phyloP scores from a whole-genome alignment of 2,797 vertebrate genomes.

The Pangasius krempfi region DNA sequence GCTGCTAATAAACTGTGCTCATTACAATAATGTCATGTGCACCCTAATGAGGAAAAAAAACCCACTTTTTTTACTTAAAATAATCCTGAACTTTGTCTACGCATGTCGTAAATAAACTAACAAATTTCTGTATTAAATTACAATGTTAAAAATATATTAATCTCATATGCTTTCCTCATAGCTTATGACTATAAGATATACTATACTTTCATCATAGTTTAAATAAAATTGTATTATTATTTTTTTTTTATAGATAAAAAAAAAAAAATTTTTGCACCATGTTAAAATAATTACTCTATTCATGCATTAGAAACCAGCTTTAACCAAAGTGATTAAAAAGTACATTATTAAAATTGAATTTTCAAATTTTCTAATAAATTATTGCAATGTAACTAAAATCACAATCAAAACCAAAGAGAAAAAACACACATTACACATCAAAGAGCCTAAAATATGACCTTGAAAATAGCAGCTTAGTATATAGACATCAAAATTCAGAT shows the following conservation, averaged over 20 bases:
- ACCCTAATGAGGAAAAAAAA: neutral
- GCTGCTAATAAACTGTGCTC: neutral
- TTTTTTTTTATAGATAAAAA: too few species aligned
- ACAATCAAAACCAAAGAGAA: neutral
- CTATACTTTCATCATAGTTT: neutral
- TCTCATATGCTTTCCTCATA: neutral
- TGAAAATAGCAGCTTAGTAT: conserved; percentile 31
- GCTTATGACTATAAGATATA: neutral
- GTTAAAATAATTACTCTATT: neutral
- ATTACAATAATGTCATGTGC: neutral
- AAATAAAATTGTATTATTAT: neutral
- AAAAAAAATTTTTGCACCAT: neutral
- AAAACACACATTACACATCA: neutral
- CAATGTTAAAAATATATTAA: neutral
- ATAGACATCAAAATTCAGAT: conserved; percentile 33
- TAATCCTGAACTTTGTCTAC: neutral
- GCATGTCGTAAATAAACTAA: neutral
- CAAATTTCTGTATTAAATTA: neutral
- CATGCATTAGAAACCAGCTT: neutral
- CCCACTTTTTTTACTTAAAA: neutral
- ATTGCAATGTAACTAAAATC: neutral
- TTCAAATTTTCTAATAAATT: neutral
- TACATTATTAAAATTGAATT: neutral
- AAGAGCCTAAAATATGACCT: neutral
- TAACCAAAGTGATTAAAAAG: neutral